These are phyloP conservation scores for Ceratoteleas bidentatus DNA, from an alignment of 1,140 invertebrate species.

Conservation along the genomic window DNA sequence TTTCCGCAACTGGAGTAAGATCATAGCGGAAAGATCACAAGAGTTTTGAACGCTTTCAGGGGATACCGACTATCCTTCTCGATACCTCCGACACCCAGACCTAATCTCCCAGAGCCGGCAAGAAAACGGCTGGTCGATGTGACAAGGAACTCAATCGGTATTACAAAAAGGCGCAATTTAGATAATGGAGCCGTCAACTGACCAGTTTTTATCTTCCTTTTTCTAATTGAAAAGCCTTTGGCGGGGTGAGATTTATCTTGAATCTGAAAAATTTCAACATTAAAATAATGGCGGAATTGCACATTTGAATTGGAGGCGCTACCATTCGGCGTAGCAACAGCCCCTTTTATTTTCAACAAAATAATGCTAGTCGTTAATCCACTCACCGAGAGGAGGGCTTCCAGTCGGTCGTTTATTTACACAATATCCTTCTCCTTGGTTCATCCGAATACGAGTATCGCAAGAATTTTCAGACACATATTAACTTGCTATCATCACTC, in stretches of 20 bases:
- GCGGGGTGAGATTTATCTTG: slow-evolving; percentile 14
- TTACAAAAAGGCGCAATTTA: slow-evolving; percentile 11
- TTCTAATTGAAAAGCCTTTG: slow-evolving; percentile 39
- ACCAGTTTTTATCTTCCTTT: too few species aligned
- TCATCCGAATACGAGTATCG: slow-evolving; percentile 8
- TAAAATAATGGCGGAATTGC: slow-evolving; percentile 31
- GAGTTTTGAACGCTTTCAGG: background rate
- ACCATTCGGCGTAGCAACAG: slow-evolving; percentile 39
- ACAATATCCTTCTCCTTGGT: slow-evolving; percentile 64
- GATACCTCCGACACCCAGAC: background rate
- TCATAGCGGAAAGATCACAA: background rate
- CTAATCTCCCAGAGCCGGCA: background rate
- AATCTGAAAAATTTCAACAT: slow-evolving; percentile 55
- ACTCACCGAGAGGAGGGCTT: slow-evolving; percentile 32
- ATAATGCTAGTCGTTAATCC: slow-evolving; percentile 54
- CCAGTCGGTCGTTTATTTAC: slow-evolving; percentile 62
- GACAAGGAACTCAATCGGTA: slow-evolving; percentile 16
- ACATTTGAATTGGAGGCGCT: slow-evolving; percentile 59
- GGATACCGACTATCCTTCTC: too few species aligned
- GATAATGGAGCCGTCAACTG: too few species aligned
- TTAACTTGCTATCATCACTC: background rate
- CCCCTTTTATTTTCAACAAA: slow-evolving; percentile 68
- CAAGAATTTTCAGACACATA: slow-evolving; percentile 7
- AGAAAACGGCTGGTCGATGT: background rate
- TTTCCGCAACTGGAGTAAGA: slow-evolving; percentile 7